Evolutionary conservation across 2,888 invertebrate species (phyloP).

Genomic region (Drosophila paracracens): DNA sequence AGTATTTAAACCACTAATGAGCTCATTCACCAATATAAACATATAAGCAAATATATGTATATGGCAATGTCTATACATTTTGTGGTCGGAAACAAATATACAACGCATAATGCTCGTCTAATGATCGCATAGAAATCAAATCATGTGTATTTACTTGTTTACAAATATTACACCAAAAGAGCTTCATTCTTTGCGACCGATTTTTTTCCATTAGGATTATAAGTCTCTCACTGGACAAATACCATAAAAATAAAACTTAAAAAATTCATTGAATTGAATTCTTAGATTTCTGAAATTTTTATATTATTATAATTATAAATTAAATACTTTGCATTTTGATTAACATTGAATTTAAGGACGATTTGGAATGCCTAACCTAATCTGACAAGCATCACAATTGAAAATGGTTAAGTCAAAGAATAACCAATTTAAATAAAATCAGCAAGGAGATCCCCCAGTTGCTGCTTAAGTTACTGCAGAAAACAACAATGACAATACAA

Average conservation of each 20-base stretch:
- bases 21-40: not conserved
- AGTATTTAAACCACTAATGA: not conserved
- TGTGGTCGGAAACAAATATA: not conserved
- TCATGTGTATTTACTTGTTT: not conserved
- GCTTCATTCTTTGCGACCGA: not conserved
- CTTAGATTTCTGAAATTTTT: not conserved
- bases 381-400: not conserved
- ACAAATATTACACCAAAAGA: not conserved
- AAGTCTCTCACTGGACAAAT: not conserved
- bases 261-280: not conserved
- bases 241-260: not conserved
- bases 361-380: not conserved
- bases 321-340: not conserved
- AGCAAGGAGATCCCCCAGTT: conserved; percentile 26
- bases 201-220: not conserved
- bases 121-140: not conserved
- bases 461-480: conserved; percentile 28
- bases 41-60: not conserved
- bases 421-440: not conserved
- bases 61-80: not conserved
- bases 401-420: not conserved
- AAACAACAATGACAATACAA: conserved; percentile 14
- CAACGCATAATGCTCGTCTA: not conserved
- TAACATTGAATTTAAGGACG: not conserved
- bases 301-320: not conserved